Evolutionary conservation across 2,888 invertebrate genomes (phyloP), one percentile per base, ranked within the genome.

Genomic region (Dolomedes plantarius): DNA sequence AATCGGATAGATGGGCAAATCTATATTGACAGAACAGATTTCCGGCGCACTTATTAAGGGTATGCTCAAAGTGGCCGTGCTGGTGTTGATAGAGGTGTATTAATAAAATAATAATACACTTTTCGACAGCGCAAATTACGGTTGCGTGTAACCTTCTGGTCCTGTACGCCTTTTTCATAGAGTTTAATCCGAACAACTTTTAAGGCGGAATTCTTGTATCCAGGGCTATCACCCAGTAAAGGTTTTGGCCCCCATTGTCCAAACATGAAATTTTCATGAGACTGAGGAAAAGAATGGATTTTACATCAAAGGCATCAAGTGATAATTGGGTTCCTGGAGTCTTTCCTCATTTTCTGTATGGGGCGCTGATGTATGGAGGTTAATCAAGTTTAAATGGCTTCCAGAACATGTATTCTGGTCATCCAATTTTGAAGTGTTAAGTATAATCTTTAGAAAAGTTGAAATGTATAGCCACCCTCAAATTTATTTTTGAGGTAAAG

Each of bases 221-320:
- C 62, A 76, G 31, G 67, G 67, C 64, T 76, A 32, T 74, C 74
- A 65, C 65, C 39, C 62, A 67, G 36, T 36, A 77, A 77, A 68
- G 76, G 76, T 77, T 77, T 68, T 56, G 76, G 68, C 32, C 28
- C 62, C 62, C 50, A 28, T 78, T 78, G 69, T 50, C 19, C 56
- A 78, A 72, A 62, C 39, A 79, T 79, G 79, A 79, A 79, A 71
- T 39, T 79, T 79, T 39, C 79, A 79, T 79, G 79, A 72, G 79
- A 31, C 2, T 2, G 16, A 11, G 16, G n/a, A 2, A 2, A 46
- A 16, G 46, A 46, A 46, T 46, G 16, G 46, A 46, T 9, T 46
- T 46, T 5, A 16, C 41, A 64, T 79, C 41, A 62, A 62, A 64
- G 72, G 72, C 32, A 41, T 65, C 71, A 72, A 79, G 71, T 36